Base-by-base conservation (phyloP, 2,113 vertebrate genomes). In the Polypterus bichir region DNA sequence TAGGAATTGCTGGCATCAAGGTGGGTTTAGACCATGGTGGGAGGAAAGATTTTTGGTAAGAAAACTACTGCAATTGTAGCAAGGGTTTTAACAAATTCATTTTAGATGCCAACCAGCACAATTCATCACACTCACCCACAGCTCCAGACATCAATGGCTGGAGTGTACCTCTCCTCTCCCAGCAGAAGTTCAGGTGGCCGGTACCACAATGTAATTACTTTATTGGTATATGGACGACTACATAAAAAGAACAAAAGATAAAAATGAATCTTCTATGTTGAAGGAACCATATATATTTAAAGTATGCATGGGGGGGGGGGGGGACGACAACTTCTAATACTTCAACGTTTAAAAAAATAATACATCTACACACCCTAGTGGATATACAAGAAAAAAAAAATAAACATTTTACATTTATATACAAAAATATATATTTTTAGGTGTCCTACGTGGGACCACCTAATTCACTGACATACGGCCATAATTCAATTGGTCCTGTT, bases 141-240 rank as follows among this genome's bases (percentile, higher is more conserved):
- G 74, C 96, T 98, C 96, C 96, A 98, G 6, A 98, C 96, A 44
- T 98, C 96, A 47, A 98, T 98, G 71, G 96, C 96, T 6, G 96
- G 96, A n/a, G 91, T 92, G 66, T 97, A 97, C 57, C 92, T 88
- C 67, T 98, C 94, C 71, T 98, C 96, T 11, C 96, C 96, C 65
- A 98, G 83, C 67, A 98, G 88, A 70, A 98, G 81, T 52, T 98
- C 96, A 3, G 96, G 96, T 9, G 96, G 96, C 46, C 96, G 92
- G 76, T 98, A 98, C 96, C 96, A 98, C 61, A 98, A 79, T 3
- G 96, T 98, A 79, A 98, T 98, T 64, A 98, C 96, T 89, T 98
- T 98, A 71, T 98, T 98, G 68, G 96, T 98, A 76, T 98, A 98
- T 0, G 96, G 96, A 44, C 96, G 94, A 84, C 96, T 98, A 77